These are phyloP conservation scores for Megaptera novaeangliae DNA, from an alignment of 2,113 vertebrate genomes.

Conservation along the genomic window DNA sequence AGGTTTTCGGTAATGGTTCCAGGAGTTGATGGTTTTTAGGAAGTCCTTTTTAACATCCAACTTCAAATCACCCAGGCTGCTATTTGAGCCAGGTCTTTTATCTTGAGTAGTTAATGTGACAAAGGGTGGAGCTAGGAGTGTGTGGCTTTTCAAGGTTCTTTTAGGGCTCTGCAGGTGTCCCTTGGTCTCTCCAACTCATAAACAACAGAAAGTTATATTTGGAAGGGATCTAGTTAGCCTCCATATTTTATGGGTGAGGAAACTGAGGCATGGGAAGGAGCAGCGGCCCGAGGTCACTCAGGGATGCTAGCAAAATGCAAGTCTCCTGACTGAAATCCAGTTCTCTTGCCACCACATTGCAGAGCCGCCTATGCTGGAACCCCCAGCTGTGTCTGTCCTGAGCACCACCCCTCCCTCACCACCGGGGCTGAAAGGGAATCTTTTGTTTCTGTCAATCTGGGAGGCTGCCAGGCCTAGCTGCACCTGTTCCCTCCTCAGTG, in stretches of 20 bases:
- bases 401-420: background rate
- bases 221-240: background rate
- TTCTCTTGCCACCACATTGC: too few relatives aligned
- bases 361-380: background rate
- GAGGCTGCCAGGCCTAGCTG: conserved; percentile 8
- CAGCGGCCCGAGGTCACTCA: background rate
- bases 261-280: background rate
- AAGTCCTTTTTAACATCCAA: background rate
- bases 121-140: background rate
- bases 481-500: conserved; percentile 33
- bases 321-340: background rate
- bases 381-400: background rate
- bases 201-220: background rate
- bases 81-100: background rate
- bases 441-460: background rate
- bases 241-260: background rate
- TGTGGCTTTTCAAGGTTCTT: background rate
- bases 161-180: background rate
- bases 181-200: background rate
- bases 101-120: background rate
- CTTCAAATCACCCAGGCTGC: background rate
- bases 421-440: background rate
- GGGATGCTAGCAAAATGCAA: background rate
- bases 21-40: background rate
- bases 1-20: background rate